Conservation (phyloP, 2,113 vertebrate genomes). For the Cygnus buccinator region DNA sequence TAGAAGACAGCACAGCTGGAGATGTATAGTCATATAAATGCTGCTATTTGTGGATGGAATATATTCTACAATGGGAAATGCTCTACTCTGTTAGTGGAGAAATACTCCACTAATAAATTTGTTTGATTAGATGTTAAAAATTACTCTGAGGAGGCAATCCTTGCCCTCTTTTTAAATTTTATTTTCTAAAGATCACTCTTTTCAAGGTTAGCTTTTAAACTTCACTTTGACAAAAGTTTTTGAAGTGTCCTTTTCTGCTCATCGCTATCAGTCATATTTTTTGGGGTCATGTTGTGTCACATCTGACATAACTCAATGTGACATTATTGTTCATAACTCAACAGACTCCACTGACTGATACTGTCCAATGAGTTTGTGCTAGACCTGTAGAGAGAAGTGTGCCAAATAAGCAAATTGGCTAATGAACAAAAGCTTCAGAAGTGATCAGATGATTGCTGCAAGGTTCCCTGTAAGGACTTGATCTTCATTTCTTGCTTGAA, state of each 20-base stretch:
- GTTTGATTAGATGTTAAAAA: neutral
- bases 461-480: neutral
- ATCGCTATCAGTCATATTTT: constrained; percentile 33
- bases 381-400: neutral
- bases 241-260: constrained; percentile 64
- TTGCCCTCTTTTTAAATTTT: neutral
- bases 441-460: neutral
- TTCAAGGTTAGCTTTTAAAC: neutral
- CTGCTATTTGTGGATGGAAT: neutral
- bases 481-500: neutral
- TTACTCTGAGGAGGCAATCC: neutral
- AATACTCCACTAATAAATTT: neutral
- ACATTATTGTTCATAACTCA: constrained; percentile 49
- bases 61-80: neutral
- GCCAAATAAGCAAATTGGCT: neutral
- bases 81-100: neutral
- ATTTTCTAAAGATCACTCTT: neutral
- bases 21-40: neutral
- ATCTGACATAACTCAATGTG: constrained; percentile 54
- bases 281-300: constrained; percentile 37
- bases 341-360: neutral
- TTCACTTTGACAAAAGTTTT: constrained; percentile 28
- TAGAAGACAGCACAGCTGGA: neutral
- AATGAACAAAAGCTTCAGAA: constrained; percentile 41
- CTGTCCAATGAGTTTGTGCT: neutral